A percentile compares a stretch with the other conserved stretches of the same genome.
Conservation (phyloP, 2,797 vertebrate species). For the Tiaroga cobitis region DNA sequence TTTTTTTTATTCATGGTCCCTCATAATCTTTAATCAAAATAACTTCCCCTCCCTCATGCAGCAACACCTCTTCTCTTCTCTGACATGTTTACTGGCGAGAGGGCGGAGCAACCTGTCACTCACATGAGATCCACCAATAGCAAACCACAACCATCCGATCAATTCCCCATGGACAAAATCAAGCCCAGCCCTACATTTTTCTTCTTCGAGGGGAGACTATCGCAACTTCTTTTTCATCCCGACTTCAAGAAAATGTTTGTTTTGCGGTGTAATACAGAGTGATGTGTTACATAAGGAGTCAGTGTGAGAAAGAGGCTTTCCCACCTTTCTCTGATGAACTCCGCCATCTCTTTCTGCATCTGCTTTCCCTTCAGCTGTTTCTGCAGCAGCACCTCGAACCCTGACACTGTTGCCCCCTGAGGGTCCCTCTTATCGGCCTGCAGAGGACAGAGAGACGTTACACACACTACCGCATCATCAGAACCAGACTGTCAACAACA, state of each 20-base stretch:
- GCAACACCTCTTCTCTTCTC: background rate
- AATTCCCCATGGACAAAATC: background rate
- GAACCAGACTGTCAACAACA: constrained; percentile 16
- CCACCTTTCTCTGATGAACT: constrained; percentile 96
- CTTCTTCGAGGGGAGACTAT: background rate
- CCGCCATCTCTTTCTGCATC: constrained; percentile 98
- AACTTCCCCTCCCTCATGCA: background rate
- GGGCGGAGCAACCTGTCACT: background rate
- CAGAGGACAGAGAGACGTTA: constrained; percentile 43
- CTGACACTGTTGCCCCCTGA: constrained; percentile 88
- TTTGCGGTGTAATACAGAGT: background rate
- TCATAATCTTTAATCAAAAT: background rate
- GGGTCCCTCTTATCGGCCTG: constrained; percentile 95
- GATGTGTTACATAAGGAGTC: constrained; percentile 14
- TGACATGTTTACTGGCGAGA: background rate
- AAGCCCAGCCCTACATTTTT: background rate
- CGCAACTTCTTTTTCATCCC: background rate
- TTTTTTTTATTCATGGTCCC: background rate
- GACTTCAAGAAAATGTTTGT: background rate
- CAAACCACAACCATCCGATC: background rate
- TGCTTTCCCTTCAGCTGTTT: constrained; percentile 98
- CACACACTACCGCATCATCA: constrained; percentile 21
- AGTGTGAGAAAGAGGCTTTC: background rate
- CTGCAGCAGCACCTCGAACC: constrained; percentile 95
- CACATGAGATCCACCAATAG: background rate